These are phyloP conservation scores for Thermophis baileyi DNA, from an alignment of 2,113 vertebrate species.

Conservation along the genomic window DNA sequence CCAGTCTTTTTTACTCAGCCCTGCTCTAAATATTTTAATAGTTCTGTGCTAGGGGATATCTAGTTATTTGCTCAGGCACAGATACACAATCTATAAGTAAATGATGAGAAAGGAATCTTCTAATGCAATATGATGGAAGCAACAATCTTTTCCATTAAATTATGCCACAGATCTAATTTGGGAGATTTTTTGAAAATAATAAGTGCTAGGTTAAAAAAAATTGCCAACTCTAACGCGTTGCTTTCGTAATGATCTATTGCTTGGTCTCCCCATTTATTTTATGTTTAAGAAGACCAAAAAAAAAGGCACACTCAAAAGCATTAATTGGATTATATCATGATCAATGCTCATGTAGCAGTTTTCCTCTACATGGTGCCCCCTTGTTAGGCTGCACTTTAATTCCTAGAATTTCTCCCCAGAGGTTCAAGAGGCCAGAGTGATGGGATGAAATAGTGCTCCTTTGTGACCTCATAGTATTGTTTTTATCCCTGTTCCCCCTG, in stretches of 20 bases:
- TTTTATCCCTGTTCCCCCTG: neutral
- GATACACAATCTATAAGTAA: slow-evolving; percentile 12
- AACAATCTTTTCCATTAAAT: neutral
- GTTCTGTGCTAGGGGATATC: slow-evolving; percentile 16
- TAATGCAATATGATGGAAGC: neutral
- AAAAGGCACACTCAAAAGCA: neutral
- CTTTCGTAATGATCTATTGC: neutral
- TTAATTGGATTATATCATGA: neutral
- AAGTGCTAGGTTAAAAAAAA: neutral
- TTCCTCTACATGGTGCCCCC: neutral
- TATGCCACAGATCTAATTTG: neutral
- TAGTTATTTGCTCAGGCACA: slow-evolving; percentile 14
- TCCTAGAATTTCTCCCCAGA: neutral
- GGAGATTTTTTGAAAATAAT: neutral
- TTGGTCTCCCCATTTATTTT: neutral
- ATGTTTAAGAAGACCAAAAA: neutral
- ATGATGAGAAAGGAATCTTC: neutral
- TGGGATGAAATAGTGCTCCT: neutral
- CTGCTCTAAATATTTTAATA: slow-evolving; percentile 35
- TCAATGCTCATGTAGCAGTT: neutral
- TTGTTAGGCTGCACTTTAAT: neutral
- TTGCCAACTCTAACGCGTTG: neutral
- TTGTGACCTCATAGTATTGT: neutral
- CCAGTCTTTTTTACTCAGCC: slow-evolving; percentile 23
- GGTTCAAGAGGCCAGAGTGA: neutral